Percentiles rank a stretch among this genome's conserved stretches.
These are phyloP conservation scores for Metopia argyrocephala DNA, from an alignment of 2,888 invertebrate species.

Conservation along the genomic window DNA sequence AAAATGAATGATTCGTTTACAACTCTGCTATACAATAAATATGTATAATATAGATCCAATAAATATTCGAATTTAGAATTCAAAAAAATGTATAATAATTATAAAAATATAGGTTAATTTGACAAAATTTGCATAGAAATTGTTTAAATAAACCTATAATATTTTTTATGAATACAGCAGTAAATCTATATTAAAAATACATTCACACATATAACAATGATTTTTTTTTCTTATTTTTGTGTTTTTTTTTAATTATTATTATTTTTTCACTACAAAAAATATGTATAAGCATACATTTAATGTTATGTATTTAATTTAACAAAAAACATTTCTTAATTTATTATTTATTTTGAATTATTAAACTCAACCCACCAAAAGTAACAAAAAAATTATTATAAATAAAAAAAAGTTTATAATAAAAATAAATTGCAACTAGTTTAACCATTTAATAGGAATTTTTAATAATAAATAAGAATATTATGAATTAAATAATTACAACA, in stretches of 20 bases:
- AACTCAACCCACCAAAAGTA: constrained; percentile 64
- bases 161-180: no score
- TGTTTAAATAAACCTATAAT: no score
- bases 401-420: constrained; percentile 56
- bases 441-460: constrained; percentile 38
- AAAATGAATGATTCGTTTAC: no score
- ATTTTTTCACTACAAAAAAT: constrained; percentile 17
- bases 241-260: constrained; percentile 26
- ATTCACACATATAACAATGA: no score
- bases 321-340: constrained; percentile 44
- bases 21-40: no score
- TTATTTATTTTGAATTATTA: constrained; percentile 59
- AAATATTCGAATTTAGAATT: no score
- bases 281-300: constrained; percentile 30
- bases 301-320: constrained; percentile 36
- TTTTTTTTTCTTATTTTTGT: constrained; percentile 50
- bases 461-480: constrained; percentile 12
- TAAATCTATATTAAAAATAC: no score
- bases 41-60: no score
- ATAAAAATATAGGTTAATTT: no score
- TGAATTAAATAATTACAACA: constrained; percentile 10
- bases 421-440: constrained; percentile 55
- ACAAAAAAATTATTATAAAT: constrained; percentile 54
- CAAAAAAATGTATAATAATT: no score
- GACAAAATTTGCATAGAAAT: no score